Evolutionary conservation across 2,888 invertebrate species (phyloP).

Genomic region (Trachelus troglodyta): DNA sequence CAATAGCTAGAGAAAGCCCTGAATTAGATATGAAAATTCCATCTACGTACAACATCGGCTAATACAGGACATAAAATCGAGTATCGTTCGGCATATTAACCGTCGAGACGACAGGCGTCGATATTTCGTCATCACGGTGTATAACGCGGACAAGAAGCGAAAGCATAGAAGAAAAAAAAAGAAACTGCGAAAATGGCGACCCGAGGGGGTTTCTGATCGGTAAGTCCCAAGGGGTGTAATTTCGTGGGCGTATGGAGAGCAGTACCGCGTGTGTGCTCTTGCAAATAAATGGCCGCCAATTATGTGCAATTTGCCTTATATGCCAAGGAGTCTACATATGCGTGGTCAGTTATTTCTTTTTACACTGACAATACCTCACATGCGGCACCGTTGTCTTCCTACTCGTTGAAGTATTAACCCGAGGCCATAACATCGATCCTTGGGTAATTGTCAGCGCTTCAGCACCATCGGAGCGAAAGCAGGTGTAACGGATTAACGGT

Average conservation of each 20-base stretch:
- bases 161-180: not conserved
- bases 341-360: constrained; percentile 32
- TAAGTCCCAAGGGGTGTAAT: constrained; percentile 42
- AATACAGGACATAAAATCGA: not conserved
- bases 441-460: constrained; percentile 63
- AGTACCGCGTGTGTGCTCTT: constrained; percentile 45
- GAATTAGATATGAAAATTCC: not conserved
- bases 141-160: not conserved
- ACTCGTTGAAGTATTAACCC: constrained; percentile 44
- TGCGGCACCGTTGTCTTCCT: constrained; percentile 37
- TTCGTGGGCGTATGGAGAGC: constrained; percentile 57
- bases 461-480: constrained; percentile 51
- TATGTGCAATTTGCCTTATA: constrained; percentile 60
- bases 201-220: not conserved
- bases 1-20: not conserved
- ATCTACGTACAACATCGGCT: not conserved
- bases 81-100: not conserved
- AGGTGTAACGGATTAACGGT: constrained; percentile 55
- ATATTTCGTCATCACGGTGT: not conserved
- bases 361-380: constrained; percentile 26
- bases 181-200: not conserved
- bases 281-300: constrained; percentile 60
- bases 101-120: not conserved
- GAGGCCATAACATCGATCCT: constrained; percentile 62
- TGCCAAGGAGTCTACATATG: constrained; percentile 32